phyloP scores from a whole-genome alignment of 2,888 invertebrate genomes.

The Agrotis puta region DNA sequence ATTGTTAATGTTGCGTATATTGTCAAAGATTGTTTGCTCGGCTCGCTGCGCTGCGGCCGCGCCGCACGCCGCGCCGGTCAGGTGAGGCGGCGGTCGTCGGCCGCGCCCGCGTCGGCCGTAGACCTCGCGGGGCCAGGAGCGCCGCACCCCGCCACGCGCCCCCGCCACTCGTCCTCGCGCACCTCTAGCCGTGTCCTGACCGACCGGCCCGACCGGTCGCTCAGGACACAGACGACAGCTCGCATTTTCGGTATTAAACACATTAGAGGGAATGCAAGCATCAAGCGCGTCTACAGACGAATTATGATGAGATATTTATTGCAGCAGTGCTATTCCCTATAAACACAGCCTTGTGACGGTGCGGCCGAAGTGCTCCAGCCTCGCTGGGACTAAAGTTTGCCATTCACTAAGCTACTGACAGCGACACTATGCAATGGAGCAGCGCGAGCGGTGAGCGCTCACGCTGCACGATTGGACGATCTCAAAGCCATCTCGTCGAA shows the following conservation, averaged over 20 bases:
- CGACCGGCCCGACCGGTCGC: constrained; percentile 51
- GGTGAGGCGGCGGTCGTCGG: constrained; percentile 63
- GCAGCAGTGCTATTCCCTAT: too few relatives aligned
- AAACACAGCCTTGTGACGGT: too few relatives aligned
- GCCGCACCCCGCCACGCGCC: constrained; percentile 50
- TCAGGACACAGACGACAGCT: constrained; percentile 6
- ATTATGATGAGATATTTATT: constrained; percentile 27
- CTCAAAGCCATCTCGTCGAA: too few relatives aligned
- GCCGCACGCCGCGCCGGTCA: constrained; percentile 30
- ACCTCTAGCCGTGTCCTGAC: constrained; percentile 53
- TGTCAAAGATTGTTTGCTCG: constrained; percentile 1
- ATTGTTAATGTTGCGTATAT: constrained; percentile 3
- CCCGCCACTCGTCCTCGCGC: constrained; percentile 54
- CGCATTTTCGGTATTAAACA: constrained; percentile 36
- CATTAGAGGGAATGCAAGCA: constrained; percentile 35
- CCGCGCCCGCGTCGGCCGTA: constrained; percentile 65
- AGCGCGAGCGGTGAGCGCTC: too few relatives aligned
- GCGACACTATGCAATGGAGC: too few relatives aligned
- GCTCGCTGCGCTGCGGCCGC: constrained; percentile 10
- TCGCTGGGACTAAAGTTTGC: too few relatives aligned
- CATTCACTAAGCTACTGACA: too few relatives aligned
- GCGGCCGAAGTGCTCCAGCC: too few relatives aligned
- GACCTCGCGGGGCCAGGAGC: constrained; percentile 56
- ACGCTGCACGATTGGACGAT: too few relatives aligned
- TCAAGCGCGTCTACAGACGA: constrained; percentile 11